These are phyloP conservation scores for Alauda arvensis DNA, from an alignment of 2,797 vertebrate species.

Conservation along the genomic window DNA sequence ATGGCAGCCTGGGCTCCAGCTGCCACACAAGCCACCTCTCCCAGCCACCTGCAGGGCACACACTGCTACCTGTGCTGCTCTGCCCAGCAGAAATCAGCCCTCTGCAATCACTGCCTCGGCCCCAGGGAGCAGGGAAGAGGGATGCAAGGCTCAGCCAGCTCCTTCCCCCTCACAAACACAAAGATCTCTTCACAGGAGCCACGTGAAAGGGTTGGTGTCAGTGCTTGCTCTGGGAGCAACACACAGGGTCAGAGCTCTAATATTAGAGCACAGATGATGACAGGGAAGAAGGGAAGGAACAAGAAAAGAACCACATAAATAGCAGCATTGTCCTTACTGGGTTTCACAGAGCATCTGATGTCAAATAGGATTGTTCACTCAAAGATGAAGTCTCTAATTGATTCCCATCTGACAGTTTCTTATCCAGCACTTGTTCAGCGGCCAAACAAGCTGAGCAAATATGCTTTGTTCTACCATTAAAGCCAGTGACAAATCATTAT, in stretches of 20 bases:
- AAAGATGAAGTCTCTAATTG: slow-evolving; percentile 33
- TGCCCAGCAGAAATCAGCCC: not conserved
- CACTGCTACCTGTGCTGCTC: fast-evolving
- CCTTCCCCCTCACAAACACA: not conserved
- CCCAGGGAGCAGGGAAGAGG: not conserved
- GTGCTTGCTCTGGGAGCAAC: not conserved
- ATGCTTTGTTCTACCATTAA: slow-evolving; percentile 13
- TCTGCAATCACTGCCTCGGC: not conserved
- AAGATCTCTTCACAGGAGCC: not conserved
- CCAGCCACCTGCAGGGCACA: not conserved
- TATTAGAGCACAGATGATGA: not conserved
- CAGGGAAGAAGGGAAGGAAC: not conserved
- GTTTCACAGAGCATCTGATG: slow-evolving; percentile 8
- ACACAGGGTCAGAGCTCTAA: not conserved
- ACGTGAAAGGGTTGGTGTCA: not conserved
- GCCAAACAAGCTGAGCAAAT: slow-evolving; percentile 58
- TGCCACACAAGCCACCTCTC: fast-evolving
- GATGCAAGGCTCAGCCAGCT: not conserved
- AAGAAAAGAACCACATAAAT: not conserved
- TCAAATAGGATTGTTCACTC: not conserved
- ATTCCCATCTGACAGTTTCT: slow-evolving; percentile 48
- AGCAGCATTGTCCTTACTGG: slow-evolving; percentile 17
- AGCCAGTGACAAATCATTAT: not conserved
- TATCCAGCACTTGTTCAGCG: slow-evolving; percentile 18
- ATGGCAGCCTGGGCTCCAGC: fast-evolving